Evolutionary conservation across 2,113 vertebrate genomes (phyloP), one percentile per base, ranked within the genome.

Genomic region (Kryptolebias marmoratus): DNA sequence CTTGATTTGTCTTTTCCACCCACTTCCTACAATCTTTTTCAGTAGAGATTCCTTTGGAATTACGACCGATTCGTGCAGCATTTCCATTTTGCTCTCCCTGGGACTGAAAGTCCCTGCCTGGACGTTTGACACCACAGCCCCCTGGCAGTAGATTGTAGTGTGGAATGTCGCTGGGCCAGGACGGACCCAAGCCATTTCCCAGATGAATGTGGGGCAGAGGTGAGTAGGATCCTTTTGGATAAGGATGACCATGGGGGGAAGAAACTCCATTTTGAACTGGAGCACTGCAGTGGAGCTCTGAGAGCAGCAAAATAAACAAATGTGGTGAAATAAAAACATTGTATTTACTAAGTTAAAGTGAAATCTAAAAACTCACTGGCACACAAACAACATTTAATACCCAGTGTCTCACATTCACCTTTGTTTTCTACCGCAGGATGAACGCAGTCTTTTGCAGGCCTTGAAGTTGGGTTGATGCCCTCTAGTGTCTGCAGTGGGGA

Each of bases 31-130:
- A 89, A 65, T 94, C 92, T 71, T 86, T 92, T 49, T 89, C 78
- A 3, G 90, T 85, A 0, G 91, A 92, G 2, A 92, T 93, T 67
- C 93, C 93, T 87, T 87, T 90, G 9, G 91, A 94, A 66, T 77
- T 83, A 31, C 89, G 67, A 58, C 79, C 62, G 56, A 81, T 50
- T 31, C 78, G 47, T 73, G 82, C 88, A 14, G 83, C 32, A 5
- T 82, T 83, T 39, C 86, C 90, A 30, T 89, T 89, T 2, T 77
- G 62, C 71, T 87, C 86, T 64, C 22, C 78, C 6, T 83, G 63
- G 8, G 77, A 56, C 71, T 91, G 84, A 27, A 68, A 13, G 62
- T 32, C 79, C 27, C 71, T 52, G 53, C 22, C 75, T 13, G 85
- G 50, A 44, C 70, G 39, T 70, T 84, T 86, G 58, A 75, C 11